phyloP scores from a whole-genome alignment of 2,113 vertebrate species.

The Elephas maximus region DNA sequence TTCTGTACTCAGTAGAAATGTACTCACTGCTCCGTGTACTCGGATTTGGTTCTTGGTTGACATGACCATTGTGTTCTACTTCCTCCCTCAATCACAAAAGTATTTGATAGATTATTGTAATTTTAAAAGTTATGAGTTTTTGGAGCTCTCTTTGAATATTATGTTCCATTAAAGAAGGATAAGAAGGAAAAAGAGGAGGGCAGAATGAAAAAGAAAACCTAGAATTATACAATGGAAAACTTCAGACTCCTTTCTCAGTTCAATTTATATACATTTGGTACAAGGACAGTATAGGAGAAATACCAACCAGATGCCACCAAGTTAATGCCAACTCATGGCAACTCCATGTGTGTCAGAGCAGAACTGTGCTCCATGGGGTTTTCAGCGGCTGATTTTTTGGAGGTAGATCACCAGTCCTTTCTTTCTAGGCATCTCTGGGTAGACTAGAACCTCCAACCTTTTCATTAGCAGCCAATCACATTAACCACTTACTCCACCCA shows the following conservation, averaged over 20 bases:
- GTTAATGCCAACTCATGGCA: not conserved
- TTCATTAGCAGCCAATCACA: not conserved
- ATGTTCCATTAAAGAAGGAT: not conserved
- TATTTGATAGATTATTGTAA: not conserved
- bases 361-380: not conserved
- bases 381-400: not conserved
- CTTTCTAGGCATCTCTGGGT: not conserved
- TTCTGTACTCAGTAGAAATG: not conserved
- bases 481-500: too few relatives aligned
- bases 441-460: not conserved
- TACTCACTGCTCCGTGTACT: not conserved
- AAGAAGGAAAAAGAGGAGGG: not conserved
- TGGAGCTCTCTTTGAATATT: not conserved
- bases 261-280: not conserved
- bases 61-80: not conserved
- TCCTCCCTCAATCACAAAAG: not conserved
- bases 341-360: not conserved
- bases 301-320: not conserved
- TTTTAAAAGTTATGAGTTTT: slow-evolving; percentile 20
- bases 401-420: not conserved
- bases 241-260: slow-evolving; percentile 10
- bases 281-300: not conserved
- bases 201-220: not conserved
- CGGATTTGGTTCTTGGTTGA: not conserved
- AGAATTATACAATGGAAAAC: slow-evolving; percentile 5